Evolutionary conservation across 2,888 invertebrate species (phyloP).

Genomic region (Acleris literana): DNA sequence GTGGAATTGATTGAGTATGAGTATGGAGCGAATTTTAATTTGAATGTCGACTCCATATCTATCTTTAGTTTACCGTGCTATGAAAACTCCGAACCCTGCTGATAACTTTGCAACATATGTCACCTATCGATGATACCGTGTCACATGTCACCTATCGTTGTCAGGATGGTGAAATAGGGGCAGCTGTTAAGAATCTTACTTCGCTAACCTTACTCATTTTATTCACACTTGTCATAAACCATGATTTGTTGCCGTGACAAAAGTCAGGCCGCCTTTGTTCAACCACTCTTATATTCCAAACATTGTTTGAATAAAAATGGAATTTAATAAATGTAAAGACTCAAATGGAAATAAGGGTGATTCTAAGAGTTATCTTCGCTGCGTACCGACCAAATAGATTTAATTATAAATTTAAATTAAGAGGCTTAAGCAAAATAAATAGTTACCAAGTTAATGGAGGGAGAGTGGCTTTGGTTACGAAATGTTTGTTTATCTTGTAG

Average conservation of each 20-base stretch:
- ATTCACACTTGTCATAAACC: not conserved
- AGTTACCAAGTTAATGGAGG: constrained; percentile 40
- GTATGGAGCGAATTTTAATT: too few species aligned
- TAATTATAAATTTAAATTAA: constrained; percentile 50
- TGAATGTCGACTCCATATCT: too few species aligned
- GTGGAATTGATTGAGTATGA: too few species aligned
- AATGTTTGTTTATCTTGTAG: constrained; percentile 29
- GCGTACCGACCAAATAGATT: constrained; percentile 45
- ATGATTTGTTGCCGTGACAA: not conserved
- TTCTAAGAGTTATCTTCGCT: constrained; percentile 14
- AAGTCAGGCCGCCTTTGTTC: too few species aligned
- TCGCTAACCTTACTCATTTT: too few species aligned
- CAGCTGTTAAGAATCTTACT: too few species aligned
- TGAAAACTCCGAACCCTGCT: too few species aligned
- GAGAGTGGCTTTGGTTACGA: constrained; percentile 37
- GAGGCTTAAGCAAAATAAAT: constrained; percentile 42
- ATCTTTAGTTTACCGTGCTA: too few species aligned
- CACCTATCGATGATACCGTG: too few species aligned
- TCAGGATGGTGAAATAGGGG: too few species aligned
- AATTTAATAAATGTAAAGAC: constrained; percentile 23
- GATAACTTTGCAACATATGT: too few species aligned
- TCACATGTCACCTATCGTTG: too few species aligned
- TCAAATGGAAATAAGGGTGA: constrained; percentile 16
- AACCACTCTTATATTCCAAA: not conserved
- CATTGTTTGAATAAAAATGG: constrained; percentile 10